A percentile compares a stretch with the other conserved stretches of the same genome.
phyloP scores from a whole-genome alignment of 1,140 invertebrate species.

The Frieseomelitta varia region DNA sequence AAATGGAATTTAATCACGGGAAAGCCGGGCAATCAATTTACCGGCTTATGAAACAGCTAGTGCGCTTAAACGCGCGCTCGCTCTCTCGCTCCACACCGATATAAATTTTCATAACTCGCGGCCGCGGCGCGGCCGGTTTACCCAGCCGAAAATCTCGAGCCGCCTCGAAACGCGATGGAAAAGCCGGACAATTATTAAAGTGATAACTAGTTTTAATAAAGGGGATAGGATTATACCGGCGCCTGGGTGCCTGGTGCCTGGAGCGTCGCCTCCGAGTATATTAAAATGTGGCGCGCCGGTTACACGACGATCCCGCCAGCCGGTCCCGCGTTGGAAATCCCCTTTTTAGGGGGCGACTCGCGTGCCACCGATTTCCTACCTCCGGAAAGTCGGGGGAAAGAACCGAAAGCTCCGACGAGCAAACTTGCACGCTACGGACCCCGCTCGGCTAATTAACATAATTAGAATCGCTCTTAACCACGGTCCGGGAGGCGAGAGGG shows the following conservation, averaged over 20 bases:
- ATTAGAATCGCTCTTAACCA: conserved; percentile 46
- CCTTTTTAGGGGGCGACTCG: not conserved
- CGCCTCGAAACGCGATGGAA: not conserved
- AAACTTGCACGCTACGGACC: not conserved
- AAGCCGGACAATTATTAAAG: conserved; percentile 44
- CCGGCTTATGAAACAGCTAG: conserved; percentile 5
- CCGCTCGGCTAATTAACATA: conserved; percentile 44
- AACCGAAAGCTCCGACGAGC: not conserved
- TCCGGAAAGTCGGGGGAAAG: not conserved
- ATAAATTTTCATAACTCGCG: conserved; percentile 25
- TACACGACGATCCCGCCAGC: not conserved
- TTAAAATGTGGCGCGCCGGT: conserved; percentile 16
- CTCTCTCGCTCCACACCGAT: too few relatives aligned
- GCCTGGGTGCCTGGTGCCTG: not conserved
- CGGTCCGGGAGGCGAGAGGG: not conserved
- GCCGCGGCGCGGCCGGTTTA: not conserved
- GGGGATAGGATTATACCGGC: conserved; percentile 1
- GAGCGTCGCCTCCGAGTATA: not conserved
- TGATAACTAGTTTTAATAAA: conserved; percentile 51
- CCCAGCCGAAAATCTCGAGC: not conserved
- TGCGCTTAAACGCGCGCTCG: conserved; percentile 6
- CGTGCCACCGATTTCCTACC: conserved; percentile 21
- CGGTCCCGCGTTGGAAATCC: conserved; percentile 12
- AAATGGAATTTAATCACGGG: conserved; percentile 43
- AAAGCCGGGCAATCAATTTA: conserved; percentile 14